Conservation (phyloP, 2,797 vertebrate genomes). For the Otus scops region DNA sequence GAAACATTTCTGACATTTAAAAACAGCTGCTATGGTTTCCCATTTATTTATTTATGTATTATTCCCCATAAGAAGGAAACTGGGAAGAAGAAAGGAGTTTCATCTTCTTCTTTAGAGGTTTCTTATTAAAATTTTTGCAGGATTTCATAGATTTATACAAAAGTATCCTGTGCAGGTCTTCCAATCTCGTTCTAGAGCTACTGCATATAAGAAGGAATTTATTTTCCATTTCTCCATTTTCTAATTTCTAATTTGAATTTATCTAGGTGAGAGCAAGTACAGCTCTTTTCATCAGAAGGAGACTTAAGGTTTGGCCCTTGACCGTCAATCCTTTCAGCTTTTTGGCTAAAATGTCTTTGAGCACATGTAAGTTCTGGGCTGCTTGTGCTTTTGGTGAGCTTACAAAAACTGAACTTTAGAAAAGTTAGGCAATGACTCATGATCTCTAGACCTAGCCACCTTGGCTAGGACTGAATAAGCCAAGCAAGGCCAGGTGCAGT, state of each 20-base stretch:
- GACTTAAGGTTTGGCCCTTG: neutral
- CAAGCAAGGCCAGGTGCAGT: neutral
- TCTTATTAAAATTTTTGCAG: neutral
- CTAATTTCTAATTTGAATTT: neutral
- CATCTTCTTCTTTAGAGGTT: neutral
- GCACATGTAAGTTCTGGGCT: neutral
- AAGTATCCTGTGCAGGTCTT: neutral
- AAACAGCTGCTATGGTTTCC: neutral
- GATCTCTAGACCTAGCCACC: neutral
- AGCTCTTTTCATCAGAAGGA: neutral
- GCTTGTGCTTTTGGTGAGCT: neutral
- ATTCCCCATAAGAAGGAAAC: neutral
- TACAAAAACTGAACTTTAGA: neutral
- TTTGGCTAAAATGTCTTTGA: neutral
- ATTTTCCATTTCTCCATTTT: neutral
- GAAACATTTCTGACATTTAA: neutral
- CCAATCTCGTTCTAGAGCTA: neutral
- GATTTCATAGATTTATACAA: neutral
- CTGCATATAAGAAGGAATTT: neutral
- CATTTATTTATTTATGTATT: neutral
- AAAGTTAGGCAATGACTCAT: neutral
- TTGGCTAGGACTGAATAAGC: neutral
- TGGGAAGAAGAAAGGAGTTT: neutral
- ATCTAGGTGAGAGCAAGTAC: neutral
- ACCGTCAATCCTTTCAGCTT: neutral